Percentiles rank a stretch among this genome's conserved stretches.
These are phyloP conservation scores for Danio albolineatus DNA, from an alignment of 2,797 vertebrate species.

Conservation along the genomic window DNA sequence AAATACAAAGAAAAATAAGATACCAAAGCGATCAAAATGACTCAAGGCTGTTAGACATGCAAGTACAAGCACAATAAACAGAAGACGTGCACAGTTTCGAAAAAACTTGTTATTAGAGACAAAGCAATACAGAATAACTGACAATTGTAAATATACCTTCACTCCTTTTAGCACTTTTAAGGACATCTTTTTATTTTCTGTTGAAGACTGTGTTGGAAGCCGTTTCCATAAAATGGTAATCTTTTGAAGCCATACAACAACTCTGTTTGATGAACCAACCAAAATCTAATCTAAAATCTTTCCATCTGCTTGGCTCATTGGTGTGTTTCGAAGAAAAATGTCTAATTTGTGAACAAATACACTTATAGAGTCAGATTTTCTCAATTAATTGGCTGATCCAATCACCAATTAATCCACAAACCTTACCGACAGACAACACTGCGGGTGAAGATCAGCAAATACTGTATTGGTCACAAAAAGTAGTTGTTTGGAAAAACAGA, in stretches of 20 bases:
- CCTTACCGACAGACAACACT: background rate
- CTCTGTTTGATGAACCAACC: background rate
- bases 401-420: background rate
- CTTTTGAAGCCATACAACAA: background rate
- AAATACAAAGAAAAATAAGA: background rate
- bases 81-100: constrained; percentile 39
- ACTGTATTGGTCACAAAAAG: background rate
- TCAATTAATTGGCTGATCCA: background rate
- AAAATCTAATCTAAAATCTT: background rate
- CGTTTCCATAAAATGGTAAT: background rate
- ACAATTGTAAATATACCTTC: background rate
- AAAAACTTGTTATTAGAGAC: background rate
- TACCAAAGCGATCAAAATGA: background rate
- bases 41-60: constrained; percentile 11
- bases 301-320: background rate
- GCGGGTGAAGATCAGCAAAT: background rate
- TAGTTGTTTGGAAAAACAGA: background rate
- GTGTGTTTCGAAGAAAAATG: background rate
- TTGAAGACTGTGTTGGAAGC: background rate
- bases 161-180: background rate
- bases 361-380: background rate
- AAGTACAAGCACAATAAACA: background rate
- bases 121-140: background rate
- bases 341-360: background rate
- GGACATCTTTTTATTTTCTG: background rate